A percentile compares a stretch with the other conserved stretches of the same genome.
Conservation (phyloP, 37 sponge, comb jelly and placozoan species). For the Ephydatia muelleri region DNA sequence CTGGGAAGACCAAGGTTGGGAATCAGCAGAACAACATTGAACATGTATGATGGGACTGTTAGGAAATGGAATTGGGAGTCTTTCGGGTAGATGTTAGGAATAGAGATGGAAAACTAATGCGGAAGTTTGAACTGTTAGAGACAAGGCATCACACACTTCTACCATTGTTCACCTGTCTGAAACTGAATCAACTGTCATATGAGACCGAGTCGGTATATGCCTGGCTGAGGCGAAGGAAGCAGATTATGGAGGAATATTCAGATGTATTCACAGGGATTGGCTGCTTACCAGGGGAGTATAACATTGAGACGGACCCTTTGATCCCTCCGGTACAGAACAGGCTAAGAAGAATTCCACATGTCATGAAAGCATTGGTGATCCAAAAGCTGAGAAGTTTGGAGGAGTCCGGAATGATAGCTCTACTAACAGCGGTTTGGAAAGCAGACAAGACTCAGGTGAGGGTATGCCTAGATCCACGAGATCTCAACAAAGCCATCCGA, state of each 20-base stretch:
- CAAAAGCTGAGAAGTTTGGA: conserved; percentile 9
- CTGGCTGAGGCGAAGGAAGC: neutral
- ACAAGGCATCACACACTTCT: conserved; percentile 1
- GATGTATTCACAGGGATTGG: conserved; percentile 18
- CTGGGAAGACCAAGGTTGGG: neutral
- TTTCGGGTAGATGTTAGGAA: neutral
- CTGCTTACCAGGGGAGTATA: conserved; percentile 6
- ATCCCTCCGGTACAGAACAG: conserved; percentile 28
- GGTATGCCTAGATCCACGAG: conserved; percentile 51
- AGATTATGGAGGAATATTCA: conserved; percentile 3
- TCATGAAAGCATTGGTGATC: conserved; percentile 5
- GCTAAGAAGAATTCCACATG: conserved; percentile 28
- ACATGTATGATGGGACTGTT: neutral
- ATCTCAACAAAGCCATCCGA: conserved; percentile 48
- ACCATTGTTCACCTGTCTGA: neutral
- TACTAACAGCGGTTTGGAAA: conserved; percentile 27
- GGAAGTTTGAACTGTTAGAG: neutral
- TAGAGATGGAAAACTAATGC: neutral
- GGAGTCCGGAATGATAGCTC: conserved; percentile 18
- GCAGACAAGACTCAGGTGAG: conserved; percentile 24
- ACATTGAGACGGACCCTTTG: conserved; percentile 5
- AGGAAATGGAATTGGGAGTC: neutral
- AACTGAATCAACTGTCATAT: neutral
- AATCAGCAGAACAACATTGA: neutral
- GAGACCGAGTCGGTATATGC: conserved; percentile 7